Evolutionary conservation across 2,888 invertebrate genomes (phyloP), one percentile per base, ranked within the genome.

Genomic region (Drosophila pseudotalamancana): DNA sequence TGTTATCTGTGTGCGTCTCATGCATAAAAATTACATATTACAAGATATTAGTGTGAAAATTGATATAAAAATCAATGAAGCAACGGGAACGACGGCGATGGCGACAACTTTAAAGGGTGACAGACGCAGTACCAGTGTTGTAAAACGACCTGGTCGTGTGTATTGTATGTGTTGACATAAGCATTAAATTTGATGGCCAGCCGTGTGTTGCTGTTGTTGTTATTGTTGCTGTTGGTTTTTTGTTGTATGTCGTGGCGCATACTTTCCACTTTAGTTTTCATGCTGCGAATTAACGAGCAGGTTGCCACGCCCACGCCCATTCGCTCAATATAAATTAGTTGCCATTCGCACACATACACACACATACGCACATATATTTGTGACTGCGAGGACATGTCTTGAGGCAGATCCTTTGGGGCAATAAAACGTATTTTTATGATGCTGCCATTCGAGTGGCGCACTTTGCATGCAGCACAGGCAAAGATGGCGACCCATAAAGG

Each of bases 1-100:
- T 37, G 53, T 48, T 63, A 69, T 60, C 51, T 50, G 49, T 59
- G 32, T 51, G 55, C 61, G 72, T 60, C 72, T 72, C 85, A 80
- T 87, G 82, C 85, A 87, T 82, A 84, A 75, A 77, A 81, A 87
- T 87, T 84, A 78, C 82, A 85, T 85, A 81, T 81, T 75, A 84
- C 76, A 85, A 67, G 79, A 87, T 85, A 87, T 83, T 84, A 84
- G 85, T 81, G 87, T 74, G 79, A 83, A 87, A 86, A 87, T 83
- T 87, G 83, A 84, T 86, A 84, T 84, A 77, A 84, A 84, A 84
- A 82, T 83, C 83, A 83, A 83, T 83, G 86, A 74, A 78, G 87
- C 82, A 65, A 35, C 43, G 53, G 37, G 8, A 62, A 54, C 48
- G 60, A 42, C 45, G 60, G 42, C 49, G 61, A 45, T 43, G 55